These are phyloP conservation scores for Syrista parreyssii DNA, from an alignment of 2,888 invertebrate species.

Conservation along the genomic window DNA sequence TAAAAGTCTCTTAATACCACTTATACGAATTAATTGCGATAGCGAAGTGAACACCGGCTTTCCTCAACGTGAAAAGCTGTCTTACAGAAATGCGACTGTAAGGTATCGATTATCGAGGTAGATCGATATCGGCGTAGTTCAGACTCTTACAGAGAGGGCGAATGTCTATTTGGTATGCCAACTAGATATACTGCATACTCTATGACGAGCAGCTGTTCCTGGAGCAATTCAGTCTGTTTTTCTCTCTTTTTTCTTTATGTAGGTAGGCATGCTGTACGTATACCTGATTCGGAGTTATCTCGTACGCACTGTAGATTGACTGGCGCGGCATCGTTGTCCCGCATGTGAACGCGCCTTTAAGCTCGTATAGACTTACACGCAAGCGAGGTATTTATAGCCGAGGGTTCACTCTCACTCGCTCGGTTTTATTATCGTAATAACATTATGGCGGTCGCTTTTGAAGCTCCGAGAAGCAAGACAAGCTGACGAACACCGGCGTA, in stretches of 20 bases:
- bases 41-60: background rate
- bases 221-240: background rate
- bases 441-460: constrained; percentile 60
- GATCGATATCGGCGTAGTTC: background rate
- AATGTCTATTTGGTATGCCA: background rate
- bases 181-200: background rate
- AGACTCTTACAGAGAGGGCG: background rate
- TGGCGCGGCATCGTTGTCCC: background rate
- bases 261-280: background rate
- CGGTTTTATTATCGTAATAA: constrained; percentile 62
- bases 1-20: background rate
- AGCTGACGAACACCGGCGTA: constrained; percentile 10
- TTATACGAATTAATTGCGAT: background rate
- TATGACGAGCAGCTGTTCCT: background rate
- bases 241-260: background rate
- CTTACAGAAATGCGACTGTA: background rate
- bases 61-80: background rate
- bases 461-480: constrained; percentile 35
- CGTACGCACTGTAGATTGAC: background rate
- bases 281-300: background rate
- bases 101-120: background rate
- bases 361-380: constrained; percentile 2
- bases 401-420: constrained; percentile 49
- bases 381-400: constrained; percentile 51
- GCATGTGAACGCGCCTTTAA: background rate